These are phyloP conservation scores for Trichacis sp. DNA, from an alignment of 2,888 invertebrate genomes.

Conservation along the genomic window DNA sequence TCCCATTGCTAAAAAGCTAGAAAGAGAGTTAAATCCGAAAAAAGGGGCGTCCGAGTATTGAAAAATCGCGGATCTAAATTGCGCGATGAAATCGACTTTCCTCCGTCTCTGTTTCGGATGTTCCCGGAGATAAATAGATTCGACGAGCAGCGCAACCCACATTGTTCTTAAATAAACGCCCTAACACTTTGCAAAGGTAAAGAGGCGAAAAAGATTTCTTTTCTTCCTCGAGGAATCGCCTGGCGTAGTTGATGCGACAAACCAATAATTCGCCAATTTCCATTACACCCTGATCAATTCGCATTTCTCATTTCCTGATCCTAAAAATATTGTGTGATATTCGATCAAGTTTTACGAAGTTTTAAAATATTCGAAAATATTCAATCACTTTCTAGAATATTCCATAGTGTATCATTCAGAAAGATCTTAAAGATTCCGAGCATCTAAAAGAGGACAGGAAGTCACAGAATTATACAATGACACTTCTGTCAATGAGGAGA, in stretches of 20 bases:
- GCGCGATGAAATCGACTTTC: slow-evolving; percentile 12
- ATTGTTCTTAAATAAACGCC: slow-evolving; percentile 61
- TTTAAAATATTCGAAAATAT: too few species aligned
- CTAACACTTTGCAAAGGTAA: slow-evolving; percentile 55
- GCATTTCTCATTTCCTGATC: too few species aligned
- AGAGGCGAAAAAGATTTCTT: slow-evolving; percentile 34
- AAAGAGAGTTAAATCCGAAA: too few species aligned
- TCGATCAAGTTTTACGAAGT: too few species aligned
- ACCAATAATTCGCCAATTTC: slow-evolving; percentile 52
- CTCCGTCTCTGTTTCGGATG: slow-evolving; percentile 7
- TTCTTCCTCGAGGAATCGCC: slow-evolving; percentile 5
- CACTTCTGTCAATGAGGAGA: too few species aligned
- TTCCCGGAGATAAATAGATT: slow-evolving; percentile 52
- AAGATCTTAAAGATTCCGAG: too few species aligned
- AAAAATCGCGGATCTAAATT: slow-evolving; percentile 9
- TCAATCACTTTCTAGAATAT: too few species aligned
- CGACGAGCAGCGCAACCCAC: slow-evolving; percentile 57
- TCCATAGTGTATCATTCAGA: too few species aligned
- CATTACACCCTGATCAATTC: slow-evolving; percentile 55
- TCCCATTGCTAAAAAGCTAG: too few species aligned
- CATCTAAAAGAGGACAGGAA: too few species aligned
- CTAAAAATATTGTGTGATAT: too few species aligned
- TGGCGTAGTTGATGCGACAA: slow-evolving; percentile 50
- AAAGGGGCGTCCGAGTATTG: background rate
- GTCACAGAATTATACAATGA: too few species aligned